Evolutionary conservation across 2,113 vertebrate genomes (phyloP), one percentile per base, ranked within the genome.

Genomic region (Cyanistes caeruleus): DNA sequence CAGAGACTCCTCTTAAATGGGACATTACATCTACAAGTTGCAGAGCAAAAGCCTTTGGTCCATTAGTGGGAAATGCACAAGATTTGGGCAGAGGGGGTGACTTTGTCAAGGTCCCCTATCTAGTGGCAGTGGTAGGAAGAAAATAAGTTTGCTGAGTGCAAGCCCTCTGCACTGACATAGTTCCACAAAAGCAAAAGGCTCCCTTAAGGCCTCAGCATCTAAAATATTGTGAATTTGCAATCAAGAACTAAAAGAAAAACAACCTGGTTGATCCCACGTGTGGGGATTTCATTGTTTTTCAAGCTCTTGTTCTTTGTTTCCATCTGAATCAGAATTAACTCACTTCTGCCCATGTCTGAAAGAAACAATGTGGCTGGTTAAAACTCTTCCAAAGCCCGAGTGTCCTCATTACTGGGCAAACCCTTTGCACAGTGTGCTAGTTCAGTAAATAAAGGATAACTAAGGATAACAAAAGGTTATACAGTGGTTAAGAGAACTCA

Each of bases 301-400:
- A 86, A 84, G 52, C 65, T 80, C 43, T 64, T 93, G 88, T 88
- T 70, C 90, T 92, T 91, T 96, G 78, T 96, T 93, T 75, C 74
- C 39, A 62, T 74, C 10, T 89, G 89, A 74, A 90, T 84, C 13
- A 13, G 64, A 94, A 67, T 89, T 86, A 90, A 76, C 52, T 94
- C 3, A 10, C 39, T 82, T 68, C 84, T 92, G 28, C 91, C 91
- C 62, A 90, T 23, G 0, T 64, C 63, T 65, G 67, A 56, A 56
- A 31, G 30, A 80, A 86, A 92, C 63, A 94, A 69, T 74, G 31
- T 2, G 5, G 41, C 49, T 43, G 33, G 33, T 53, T 89, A 87
- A 89, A 79, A 62, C 22, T 4, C 55, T 84, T 44, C 23, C 83
- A 68, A 70, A 82, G 62, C 48, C 55, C 9, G 6, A 74, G 68